Conservation (phyloP, 2,797 vertebrate species). For the Chelon auratus region DNA sequence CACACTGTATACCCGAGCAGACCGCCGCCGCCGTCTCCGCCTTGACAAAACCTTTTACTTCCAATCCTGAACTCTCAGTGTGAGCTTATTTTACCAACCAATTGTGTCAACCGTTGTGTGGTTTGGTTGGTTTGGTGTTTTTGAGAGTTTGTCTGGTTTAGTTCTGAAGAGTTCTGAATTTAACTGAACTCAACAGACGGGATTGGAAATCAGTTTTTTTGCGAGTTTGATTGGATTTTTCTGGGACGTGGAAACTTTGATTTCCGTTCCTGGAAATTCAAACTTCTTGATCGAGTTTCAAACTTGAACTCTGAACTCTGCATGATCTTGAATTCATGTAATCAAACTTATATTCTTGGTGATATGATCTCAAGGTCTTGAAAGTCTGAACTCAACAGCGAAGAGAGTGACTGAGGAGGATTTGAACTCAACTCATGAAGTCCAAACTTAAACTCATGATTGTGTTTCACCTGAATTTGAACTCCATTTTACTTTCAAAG, state of each 20-base stretch:
- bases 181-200: too few relatives aligned
- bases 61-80: too few relatives aligned
- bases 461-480: background rate
- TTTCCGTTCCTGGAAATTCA: background rate
- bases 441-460: background rate
- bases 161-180: too few relatives aligned
- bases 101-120: too few relatives aligned
- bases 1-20: conserved; percentile 24
- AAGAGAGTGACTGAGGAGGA: background rate
- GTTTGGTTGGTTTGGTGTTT: too few relatives aligned
- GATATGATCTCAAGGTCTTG: too few relatives aligned
- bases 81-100: too few relatives aligned
- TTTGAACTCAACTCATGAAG: background rate
- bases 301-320: too few relatives aligned
- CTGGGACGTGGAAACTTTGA: background rate
- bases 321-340: too few relatives aligned
- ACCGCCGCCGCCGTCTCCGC: background rate
- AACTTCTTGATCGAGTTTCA: too few relatives aligned
- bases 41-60: conserved; percentile 7
- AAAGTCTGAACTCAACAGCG: background rate
- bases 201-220: background rate
- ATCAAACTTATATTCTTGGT: too few relatives aligned
- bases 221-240: background rate
- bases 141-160: background rate
- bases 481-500: background rate